These are phyloP conservation scores for Oenanthe melanoleuca DNA, from an alignment of 2,113 vertebrate species.

Conservation along the genomic window DNA sequence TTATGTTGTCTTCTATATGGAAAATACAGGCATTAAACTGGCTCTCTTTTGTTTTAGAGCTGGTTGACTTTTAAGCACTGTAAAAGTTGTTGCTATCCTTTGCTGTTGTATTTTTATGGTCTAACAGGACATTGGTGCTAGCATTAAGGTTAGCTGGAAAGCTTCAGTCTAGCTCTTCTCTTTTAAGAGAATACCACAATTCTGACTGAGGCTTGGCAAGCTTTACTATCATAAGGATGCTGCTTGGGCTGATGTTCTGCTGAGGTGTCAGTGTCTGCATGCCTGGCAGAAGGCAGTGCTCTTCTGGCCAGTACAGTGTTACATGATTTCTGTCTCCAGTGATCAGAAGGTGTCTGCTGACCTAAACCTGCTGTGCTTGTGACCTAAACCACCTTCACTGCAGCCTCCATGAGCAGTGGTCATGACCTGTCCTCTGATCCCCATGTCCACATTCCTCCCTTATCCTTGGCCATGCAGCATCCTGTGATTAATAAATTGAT, in stretches of 20 bases:
- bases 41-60: not conserved
- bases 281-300: not conserved
- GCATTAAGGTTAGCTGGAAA: not conserved
- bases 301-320: not conserved
- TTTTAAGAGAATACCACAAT: not conserved
- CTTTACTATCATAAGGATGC: not conserved
- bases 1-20: not conserved
- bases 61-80: not conserved
- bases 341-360: not conserved
- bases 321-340: not conserved
- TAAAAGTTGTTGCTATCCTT: not conserved
- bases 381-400: not conserved
- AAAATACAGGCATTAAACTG: not conserved
- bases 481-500: not conserved
- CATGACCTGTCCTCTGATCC: not conserved
- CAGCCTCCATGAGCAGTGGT: rapidly evolving
- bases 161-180: not conserved
- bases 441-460: not conserved
- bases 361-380: not conserved
- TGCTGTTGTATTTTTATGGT: not conserved
- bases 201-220: not conserved
- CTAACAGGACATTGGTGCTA: not conserved
- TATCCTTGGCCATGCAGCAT: not conserved
- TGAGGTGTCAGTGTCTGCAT: not conserved
- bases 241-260: not conserved